A percentile compares a stretch with the other conserved stretches of the same genome.
Evolutionary conservation across 2,888 invertebrate genomes (phyloP).

Genomic region (Theristus sp.): DNA sequence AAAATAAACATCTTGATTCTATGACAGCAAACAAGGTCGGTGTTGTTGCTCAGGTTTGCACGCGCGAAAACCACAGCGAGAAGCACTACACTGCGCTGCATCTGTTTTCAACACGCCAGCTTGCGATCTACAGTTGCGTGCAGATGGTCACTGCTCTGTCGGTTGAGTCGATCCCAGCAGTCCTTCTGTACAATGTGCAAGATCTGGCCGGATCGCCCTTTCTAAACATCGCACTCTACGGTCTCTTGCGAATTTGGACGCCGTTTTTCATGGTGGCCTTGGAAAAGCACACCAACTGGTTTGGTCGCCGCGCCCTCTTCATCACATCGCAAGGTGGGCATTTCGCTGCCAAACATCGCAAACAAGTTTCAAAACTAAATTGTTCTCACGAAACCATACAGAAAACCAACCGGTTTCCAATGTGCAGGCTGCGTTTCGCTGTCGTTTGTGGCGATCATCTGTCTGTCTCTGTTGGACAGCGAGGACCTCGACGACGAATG

Average conservation of each 20-base stretch:
- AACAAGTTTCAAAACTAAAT: too few species aligned
- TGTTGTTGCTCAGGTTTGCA: too few species aligned
- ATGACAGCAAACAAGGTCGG: neutral
- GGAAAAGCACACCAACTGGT: constrained; percentile 9
- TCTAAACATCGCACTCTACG: constrained; percentile 14
- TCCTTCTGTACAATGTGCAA: constrained; percentile 15
- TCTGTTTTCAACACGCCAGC: neutral
- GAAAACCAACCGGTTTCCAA: neutral
- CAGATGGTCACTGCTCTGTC: constrained; percentile 13
- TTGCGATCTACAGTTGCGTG: constrained; percentile 13
- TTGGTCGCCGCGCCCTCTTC: constrained; percentile 14
- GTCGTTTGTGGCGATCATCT: neutral
- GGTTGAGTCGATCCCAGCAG: constrained; percentile 12
- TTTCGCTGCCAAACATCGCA: too few species aligned
- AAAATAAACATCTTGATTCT: too few species aligned
- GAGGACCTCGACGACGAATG: too few species aligned
- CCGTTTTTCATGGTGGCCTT: constrained; percentile 13
- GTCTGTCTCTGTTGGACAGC: neutral
- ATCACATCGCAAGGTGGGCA: constrained; percentile 9
- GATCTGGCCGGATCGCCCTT: constrained; percentile 14
- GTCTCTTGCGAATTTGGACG: constrained; percentile 13
- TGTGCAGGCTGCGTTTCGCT: neutral
- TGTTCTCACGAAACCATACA: too few species aligned
- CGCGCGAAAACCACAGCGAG: too few species aligned
- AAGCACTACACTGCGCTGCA: too few species aligned